These are phyloP conservation scores for Chymomyza caudatula DNA, from an alignment of 2,888 invertebrate species.

Conservation along the genomic window DNA sequence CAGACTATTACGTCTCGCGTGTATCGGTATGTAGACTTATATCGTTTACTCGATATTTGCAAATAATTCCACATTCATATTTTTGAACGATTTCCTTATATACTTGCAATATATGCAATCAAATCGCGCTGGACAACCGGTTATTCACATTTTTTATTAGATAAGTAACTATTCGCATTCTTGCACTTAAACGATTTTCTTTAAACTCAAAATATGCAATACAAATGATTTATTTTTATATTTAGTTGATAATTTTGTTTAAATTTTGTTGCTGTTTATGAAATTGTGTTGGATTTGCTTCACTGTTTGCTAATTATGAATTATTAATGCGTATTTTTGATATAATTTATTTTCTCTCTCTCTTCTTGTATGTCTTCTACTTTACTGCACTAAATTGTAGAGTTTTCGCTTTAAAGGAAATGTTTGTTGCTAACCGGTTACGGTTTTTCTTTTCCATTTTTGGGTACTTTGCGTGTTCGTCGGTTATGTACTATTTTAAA, in stretches of 20 bases:
- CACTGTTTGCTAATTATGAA: background rate
- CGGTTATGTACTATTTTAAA: background rate
- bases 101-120: background rate
- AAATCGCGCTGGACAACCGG: background rate
- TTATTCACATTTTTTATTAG: background rate
- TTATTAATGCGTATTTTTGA: background rate
- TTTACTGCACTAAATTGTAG: background rate
- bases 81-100: background rate
- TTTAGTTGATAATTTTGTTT: background rate
- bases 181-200: background rate
- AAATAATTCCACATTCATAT: background rate
- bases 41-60: too few species aligned
- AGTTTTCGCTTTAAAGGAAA: background rate
- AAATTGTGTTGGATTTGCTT: background rate
- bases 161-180: background rate
- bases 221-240: background rate
- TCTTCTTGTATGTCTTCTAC: background rate
- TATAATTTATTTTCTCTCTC: background rate
- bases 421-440: background rate
- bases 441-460: background rate
- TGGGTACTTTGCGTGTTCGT: conserved; percentile 3
- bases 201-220: background rate
- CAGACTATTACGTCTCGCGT: too few species aligned
- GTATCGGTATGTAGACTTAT: too few species aligned
- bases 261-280: background rate